Percentiles rank a stretch among this genome's conserved stretches.
These are phyloP conservation scores for Toxotes chatareus DNA, from an alignment of 2,113 vertebrate species.

Conservation along the genomic window DNA sequence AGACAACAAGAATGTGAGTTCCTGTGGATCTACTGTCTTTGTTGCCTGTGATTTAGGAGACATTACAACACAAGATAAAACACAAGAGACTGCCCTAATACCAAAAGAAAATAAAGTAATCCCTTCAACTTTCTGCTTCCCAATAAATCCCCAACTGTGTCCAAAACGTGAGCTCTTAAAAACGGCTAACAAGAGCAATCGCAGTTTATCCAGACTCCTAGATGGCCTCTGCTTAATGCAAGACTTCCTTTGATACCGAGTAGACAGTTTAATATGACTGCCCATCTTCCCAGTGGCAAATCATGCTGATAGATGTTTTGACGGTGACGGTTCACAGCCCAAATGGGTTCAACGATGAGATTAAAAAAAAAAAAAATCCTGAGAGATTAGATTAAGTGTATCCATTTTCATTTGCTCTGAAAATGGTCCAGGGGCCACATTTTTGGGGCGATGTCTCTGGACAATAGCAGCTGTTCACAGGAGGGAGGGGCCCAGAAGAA, in stretches of 20 bases:
- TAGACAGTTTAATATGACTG: slow-evolving; percentile 45
- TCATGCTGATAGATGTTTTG: slow-evolving; percentile 56
- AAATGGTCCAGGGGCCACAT: slow-evolving; percentile 75
- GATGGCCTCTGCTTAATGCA: slow-evolving; percentile 39
- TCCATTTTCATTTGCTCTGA: slow-evolving; percentile 80
- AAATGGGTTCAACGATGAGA: slow-evolving; percentile 60
- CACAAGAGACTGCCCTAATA: slow-evolving; percentile 3
- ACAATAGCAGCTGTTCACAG: slow-evolving; percentile 83
- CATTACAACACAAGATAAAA: slow-evolving; percentile 8
- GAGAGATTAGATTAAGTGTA: slow-evolving; percentile 81
- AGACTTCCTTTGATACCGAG: slow-evolving; percentile 58
- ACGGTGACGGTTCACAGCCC: slow-evolving; percentile 52
- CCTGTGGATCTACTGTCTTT: not conserved
- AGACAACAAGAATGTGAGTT: not conserved
- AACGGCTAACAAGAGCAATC: slow-evolving; percentile 18
- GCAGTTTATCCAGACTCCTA: slow-evolving; percentile 46
- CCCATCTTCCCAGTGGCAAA: slow-evolving; percentile 48
- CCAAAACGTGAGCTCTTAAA: slow-evolving; percentile 16
- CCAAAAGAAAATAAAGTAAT: slow-evolving; percentile 27
- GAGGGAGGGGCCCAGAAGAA: slow-evolving; percentile 67
- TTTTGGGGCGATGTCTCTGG: slow-evolving; percentile 75
- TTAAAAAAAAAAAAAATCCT: slow-evolving; percentile 18
- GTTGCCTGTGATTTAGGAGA: slow-evolving; percentile 5
- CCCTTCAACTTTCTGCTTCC: not conserved
- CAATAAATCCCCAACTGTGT: slow-evolving; percentile 29